Conservation (phyloP, 2,113 vertebrate genomes). For the Protomyctophum bolini region DNA sequence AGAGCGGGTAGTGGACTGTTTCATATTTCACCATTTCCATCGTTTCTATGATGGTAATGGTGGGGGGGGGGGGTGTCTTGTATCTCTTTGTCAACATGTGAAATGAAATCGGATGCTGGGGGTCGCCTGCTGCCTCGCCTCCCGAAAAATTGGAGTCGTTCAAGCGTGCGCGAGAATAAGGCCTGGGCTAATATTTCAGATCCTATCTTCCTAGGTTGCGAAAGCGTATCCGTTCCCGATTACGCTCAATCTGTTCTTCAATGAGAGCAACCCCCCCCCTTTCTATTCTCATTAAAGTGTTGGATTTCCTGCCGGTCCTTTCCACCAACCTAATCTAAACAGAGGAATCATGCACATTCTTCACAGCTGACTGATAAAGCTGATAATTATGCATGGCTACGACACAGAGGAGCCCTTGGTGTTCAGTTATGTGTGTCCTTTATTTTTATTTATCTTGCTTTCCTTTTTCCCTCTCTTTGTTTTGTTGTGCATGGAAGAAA, state of each 20-base stretch:
- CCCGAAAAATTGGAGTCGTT: slow-evolving; percentile 59
- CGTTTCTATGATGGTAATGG: too few species aligned
- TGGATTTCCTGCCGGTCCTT: slow-evolving; percentile 2
- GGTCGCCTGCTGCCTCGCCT: slow-evolving; percentile 17
- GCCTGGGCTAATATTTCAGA: slow-evolving; percentile 39
- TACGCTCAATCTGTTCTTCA: slow-evolving; percentile 43
- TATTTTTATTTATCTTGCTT: neutral
- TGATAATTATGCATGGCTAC: slow-evolving; percentile 59
- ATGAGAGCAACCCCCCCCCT: slow-evolving; percentile 51
- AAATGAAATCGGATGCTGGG: slow-evolving; percentile 58
- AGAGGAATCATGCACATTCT: slow-evolving; percentile 53
- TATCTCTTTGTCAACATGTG: slow-evolving; percentile 60
- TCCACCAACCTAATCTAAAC: slow-evolving; percentile 51
- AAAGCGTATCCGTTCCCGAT: slow-evolving; percentile 49
- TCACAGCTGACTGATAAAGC: slow-evolving; percentile 67
- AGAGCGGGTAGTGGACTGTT: slow-evolving; percentile 39
- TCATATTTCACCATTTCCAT: slow-evolving; percentile 46
- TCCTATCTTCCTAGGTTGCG: slow-evolving; percentile 43
- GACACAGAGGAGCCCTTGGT: slow-evolving; percentile 53
- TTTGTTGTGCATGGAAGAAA: slow-evolving; percentile 35
- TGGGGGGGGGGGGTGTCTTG: slow-evolving; percentile 32
- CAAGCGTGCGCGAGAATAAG: slow-evolving; percentile 42
- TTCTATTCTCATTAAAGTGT: slow-evolving; percentile 53
- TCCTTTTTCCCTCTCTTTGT: slow-evolving; percentile 10
- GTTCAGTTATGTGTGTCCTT: slow-evolving; percentile 18